Conservation (phyloP, 2,797 vertebrate species). For the Eremophila alpestris region DNA sequence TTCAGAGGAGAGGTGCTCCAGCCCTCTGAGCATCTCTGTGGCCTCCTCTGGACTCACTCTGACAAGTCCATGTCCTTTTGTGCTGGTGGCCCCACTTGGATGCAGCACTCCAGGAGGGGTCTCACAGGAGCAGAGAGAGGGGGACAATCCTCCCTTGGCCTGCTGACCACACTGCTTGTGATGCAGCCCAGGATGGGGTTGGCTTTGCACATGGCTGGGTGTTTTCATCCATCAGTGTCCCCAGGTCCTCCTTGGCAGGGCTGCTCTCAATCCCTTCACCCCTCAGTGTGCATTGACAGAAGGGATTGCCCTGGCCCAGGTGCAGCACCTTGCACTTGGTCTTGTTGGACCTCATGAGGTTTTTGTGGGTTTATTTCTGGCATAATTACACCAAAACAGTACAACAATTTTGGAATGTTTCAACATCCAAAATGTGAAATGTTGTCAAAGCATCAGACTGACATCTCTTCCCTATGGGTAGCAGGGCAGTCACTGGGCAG, state of each 20-base stretch:
- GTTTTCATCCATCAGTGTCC: not conserved
- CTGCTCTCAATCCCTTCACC: not conserved
- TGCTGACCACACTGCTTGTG: fast-evolving
- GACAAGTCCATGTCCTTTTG: fast-evolving
- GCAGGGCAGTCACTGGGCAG: not conserved
- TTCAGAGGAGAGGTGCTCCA: not conserved
- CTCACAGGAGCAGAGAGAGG: not conserved
- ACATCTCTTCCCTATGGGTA: not conserved
- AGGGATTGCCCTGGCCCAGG: not conserved
- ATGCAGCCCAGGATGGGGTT: fast-evolving
- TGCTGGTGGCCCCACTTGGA: not conserved
- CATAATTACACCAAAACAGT: not conserved
- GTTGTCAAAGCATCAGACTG: not conserved
- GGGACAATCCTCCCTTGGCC: not conserved
- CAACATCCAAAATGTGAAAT: not conserved
- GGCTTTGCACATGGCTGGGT: fast-evolving
- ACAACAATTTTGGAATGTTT: not conserved
- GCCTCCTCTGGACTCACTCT: not conserved
- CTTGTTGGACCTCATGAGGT: not conserved
- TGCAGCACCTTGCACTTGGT: not conserved
- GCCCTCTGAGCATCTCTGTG: not conserved
- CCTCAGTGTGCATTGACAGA: not conserved
- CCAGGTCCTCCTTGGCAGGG: not conserved
- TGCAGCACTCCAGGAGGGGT: fast-evolving
- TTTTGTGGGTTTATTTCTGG: not conserved